Evolutionary conservation across 92 coral and sea anemone species (phyloP).

Genomic region (Desmophyllum pertusum): DNA sequence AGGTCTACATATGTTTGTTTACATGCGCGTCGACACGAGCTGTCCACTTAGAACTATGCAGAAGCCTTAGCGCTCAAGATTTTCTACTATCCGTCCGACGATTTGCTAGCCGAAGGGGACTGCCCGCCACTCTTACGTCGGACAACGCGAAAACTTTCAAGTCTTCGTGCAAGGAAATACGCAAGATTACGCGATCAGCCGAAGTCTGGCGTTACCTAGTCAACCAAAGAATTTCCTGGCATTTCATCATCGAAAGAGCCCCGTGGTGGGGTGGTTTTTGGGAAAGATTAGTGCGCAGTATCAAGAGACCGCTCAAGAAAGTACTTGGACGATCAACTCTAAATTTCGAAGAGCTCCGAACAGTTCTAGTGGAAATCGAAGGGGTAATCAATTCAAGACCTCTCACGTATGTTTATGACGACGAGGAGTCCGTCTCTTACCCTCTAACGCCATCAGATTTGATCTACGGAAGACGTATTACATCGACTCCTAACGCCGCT

Average conservation of each 20-base stretch:
- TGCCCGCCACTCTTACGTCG: constrained; percentile 65
- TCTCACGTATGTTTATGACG: constrained; percentile 56
- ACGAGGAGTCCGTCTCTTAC: constrained; percentile 51
- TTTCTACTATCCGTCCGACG: constrained; percentile 56
- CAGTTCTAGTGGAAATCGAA: constrained; percentile 61
- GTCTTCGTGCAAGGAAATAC: constrained; percentile 44
- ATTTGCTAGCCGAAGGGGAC: constrained; percentile 60
- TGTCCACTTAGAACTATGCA: constrained; percentile 57
- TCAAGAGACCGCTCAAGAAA: constrained; percentile 60
- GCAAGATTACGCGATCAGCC: constrained; percentile 49
- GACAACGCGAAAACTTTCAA: constrained; percentile 74
- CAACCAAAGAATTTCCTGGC: constrained; percentile 58
- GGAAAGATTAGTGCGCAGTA: constrained; percentile 64
- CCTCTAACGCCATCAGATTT: constrained; percentile 53
- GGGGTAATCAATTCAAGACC: constrained; percentile 54
- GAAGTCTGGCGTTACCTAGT: constrained; percentile 57
- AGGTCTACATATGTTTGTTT: constrained; percentile 52
- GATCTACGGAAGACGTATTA: constrained; percentile 49
- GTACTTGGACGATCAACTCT: constrained; percentile 52
- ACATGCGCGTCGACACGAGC: constrained; percentile 58
- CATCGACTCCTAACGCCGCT: constrained; percentile 29
- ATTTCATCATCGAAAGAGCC: constrained; percentile 62
- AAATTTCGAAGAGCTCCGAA: constrained; percentile 41
- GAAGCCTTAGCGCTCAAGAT: constrained; percentile 43
- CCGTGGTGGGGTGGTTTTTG: constrained; percentile 84